Conservation (phyloP, 2,113 vertebrate genomes). For the Trichomycterus rosablanca region DNA sequence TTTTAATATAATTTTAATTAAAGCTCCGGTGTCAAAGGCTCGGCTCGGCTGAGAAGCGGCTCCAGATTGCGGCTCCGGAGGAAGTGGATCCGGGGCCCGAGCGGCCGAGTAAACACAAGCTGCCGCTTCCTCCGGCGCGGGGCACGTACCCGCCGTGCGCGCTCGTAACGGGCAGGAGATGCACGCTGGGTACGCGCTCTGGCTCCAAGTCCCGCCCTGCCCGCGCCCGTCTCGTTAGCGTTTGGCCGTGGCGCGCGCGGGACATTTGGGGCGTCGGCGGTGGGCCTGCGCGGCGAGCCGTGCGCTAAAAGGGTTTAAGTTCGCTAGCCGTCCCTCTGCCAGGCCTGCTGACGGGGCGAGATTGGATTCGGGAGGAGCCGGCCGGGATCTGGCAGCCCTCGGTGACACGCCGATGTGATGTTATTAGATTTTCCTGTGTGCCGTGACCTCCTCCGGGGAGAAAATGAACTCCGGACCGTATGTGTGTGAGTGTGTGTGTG, state of each 20-base stretch:
- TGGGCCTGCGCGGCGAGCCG: slow-evolving; percentile 84
- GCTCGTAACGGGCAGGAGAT: slow-evolving; percentile 1
- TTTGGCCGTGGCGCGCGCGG: slow-evolving; percentile 11
- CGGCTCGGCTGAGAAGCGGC: slow-evolving; percentile 96
- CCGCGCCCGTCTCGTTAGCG: slow-evolving; percentile 24
- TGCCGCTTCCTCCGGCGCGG: slow-evolving; percentile 35
- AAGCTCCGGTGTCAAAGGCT: slow-evolving; percentile 99
- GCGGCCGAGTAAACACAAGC: slow-evolving; percentile 57
- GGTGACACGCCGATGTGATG: slow-evolving; percentile 64
- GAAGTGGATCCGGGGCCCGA: slow-evolving; percentile 81
- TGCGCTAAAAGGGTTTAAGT: slow-evolving; percentile 97
- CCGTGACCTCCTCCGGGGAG: slow-evolving; percentile 59
- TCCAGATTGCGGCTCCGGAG: slow-evolving; percentile 97
- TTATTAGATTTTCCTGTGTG: slow-evolving; percentile 89
- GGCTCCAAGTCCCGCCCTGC: too few species aligned
- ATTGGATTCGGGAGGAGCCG: slow-evolving; percentile 91
- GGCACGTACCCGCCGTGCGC: slow-evolving; percentile 28
- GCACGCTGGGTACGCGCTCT: too few species aligned
- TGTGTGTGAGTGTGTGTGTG: slow-evolving; percentile 69
- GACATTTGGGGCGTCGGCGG: slow-evolving; percentile 66
- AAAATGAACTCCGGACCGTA: slow-evolving; percentile 50
- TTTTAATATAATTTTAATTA: slow-evolving; percentile 99
- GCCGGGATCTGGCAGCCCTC: slow-evolving; percentile 69
- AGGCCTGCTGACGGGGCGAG: slow-evolving; percentile 94
- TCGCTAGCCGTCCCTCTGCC: slow-evolving; percentile 96